Base-by-base conservation (phyloP, 2,888 invertebrate species). In the Bedellia somnulentella region DNA sequence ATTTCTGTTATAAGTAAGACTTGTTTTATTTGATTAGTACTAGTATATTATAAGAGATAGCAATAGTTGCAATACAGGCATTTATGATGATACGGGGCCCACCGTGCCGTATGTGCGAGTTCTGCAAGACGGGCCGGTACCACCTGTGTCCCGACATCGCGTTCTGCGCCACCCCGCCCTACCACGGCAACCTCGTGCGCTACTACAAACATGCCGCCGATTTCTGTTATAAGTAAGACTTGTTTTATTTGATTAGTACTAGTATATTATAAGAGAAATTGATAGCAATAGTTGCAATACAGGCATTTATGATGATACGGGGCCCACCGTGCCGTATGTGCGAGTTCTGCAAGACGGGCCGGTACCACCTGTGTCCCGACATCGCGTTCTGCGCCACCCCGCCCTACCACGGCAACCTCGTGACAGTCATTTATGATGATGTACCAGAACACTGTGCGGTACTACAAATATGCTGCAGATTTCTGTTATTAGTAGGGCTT, bases 131-230 rank as follows among this genome's bases (percentile, higher is more conserved):
- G 0, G 97, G 97, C 23, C 79, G 82, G 35, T 98, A 98, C 70
- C 93, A 98, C 67, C 79, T 97, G 24, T 98, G 98, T 43, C 79
- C 81, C 0, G 89, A 90, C 31, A 87, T 97, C 60, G 52, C 76
- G 31, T 97, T 96, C 73, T 93, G 93, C 61, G 96, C 96, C n/a
- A 96, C 96, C 1, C 97, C 97, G 1, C 97, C 97, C 0, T 70
- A 81, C 31, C 85, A 98, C 75, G 98, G 98, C 31, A 94, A 89
- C 57, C 79, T 98, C 15, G 80, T 84, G 27, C 80, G 89, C 46
- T 96, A 82, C 60, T 95, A 93, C 63, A 86, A 86, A 24, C 97
- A 97, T 51, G 87, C 92, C 4, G 91, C 90, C 5, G 91, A 92
- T 58, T 93, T 90, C 60, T 93, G 93, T 49, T 87, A 78, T 66